Evolutionary conservation across 2,888 invertebrate species (phyloP).

Genomic region (Copidosoma aretas): DNA sequence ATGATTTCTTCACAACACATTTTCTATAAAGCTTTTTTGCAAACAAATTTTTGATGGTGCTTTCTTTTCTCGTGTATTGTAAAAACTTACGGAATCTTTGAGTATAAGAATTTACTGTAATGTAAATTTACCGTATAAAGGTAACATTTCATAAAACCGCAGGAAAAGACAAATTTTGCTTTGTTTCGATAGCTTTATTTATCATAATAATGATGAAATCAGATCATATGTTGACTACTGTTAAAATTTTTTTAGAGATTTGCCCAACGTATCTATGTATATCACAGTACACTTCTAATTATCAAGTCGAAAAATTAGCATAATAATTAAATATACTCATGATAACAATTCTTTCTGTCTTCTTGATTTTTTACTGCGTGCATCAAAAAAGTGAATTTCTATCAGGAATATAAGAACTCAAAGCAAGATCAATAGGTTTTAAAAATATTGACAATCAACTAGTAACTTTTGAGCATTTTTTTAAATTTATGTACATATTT

Average conservation of each 20-base stretch:
- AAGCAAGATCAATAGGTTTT: neutral
- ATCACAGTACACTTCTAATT: constrained; percentile 27
- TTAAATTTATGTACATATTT: constrained; percentile 43
- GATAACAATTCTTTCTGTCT: constrained; percentile 33
- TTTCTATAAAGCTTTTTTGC: too few species aligned
- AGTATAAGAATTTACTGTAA: neutral
- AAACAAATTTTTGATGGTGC: too few species aligned
- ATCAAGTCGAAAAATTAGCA: constrained; percentile 36
- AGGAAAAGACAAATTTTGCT: constrained; percentile 50
- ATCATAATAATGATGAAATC: constrained; percentile 41
- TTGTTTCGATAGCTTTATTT: constrained; percentile 59
- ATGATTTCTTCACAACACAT: too few species aligned
- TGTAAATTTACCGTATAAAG: constrained; percentile 1
- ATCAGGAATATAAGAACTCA: neutral
- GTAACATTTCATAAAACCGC: constrained; percentile 36
- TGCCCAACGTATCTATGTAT: constrained; percentile 10
- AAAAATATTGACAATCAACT: constrained; percentile 28
- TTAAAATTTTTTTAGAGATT: constrained; percentile 30
- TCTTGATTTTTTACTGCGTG: constrained; percentile 14
- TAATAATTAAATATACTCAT: constrained; percentile 36
- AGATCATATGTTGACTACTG: constrained; percentile 18
- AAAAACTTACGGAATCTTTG: too few species aligned
- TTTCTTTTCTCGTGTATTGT: too few species aligned
- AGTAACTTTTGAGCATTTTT: constrained; percentile 51
- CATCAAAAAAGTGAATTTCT: neutral